phyloP scores from a whole-genome alignment of 1,140 invertebrate genomes.

The Charaxes varanes region DNA sequence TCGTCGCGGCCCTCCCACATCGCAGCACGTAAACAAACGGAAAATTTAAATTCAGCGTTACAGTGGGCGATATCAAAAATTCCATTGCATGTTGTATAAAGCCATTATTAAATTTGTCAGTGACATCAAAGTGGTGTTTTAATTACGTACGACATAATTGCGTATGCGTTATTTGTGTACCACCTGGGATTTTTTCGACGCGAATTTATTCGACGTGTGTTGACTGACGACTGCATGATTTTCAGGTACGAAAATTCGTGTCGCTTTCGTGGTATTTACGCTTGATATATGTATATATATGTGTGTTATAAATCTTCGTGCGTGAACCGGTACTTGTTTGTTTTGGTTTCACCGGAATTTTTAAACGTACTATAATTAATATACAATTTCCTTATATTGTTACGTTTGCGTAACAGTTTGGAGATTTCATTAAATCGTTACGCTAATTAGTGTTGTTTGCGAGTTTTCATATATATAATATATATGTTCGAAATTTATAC shows the following conservation, averaged over 20 bases:
- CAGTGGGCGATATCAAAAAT: conserved; percentile 12
- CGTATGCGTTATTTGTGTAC: conserved; percentile 8
- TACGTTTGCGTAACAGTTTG: conserved; percentile 12
- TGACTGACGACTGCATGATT: conserved; percentile 14
- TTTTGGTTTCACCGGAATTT: conserved; percentile 38
- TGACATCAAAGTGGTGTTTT: conserved; percentile 13
- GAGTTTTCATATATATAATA: neutral
- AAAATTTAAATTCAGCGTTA: conserved; percentile 18
- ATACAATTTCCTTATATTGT: conserved; percentile 21
- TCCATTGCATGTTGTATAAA: conserved; percentile 8
- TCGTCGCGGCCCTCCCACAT: conserved; percentile 13
- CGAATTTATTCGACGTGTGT: neutral
- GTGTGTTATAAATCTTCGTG: conserved; percentile 14
- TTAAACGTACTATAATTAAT: conserved; percentile 24
- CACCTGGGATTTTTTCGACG: conserved; percentile 13
- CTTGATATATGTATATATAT: conserved; percentile 4
- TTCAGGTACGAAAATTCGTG: conserved; percentile 23
- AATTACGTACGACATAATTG: conserved; percentile 11
- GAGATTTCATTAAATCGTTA: conserved; percentile 9
- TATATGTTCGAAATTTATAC: too few species aligned
- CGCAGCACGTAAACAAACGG: conserved; percentile 27
- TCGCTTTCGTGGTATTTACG: conserved; percentile 10
- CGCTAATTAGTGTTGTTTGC: too few species aligned
- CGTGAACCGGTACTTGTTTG: conserved; percentile 21
- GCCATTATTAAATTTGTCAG: conserved; percentile 13